These are phyloP conservation scores for Drosophila anceps DNA, from an alignment of 2,888 invertebrate genomes.

Conservation along the genomic window DNA sequence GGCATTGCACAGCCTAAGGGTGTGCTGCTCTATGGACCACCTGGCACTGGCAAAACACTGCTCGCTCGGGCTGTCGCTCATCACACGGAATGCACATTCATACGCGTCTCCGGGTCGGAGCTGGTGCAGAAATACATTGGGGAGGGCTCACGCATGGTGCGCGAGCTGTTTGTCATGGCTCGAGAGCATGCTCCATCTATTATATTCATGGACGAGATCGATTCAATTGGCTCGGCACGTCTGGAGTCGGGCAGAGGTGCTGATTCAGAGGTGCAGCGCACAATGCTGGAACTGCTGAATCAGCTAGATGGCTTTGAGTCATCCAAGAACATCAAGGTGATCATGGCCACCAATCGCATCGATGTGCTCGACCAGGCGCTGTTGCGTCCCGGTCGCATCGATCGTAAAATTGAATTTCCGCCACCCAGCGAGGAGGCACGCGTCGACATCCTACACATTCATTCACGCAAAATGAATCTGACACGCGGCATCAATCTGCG, in stretches of 20 bases:
- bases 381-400: slow-evolving; percentile 98
- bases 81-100: slow-evolving; percentile 99
- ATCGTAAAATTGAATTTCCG: slow-evolving; percentile 99
- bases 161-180: slow-evolving; percentile 99
- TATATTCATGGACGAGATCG: slow-evolving; percentile 99
- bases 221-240: slow-evolving; percentile 99
- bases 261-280: slow-evolving; percentile 99
- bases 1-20: slow-evolving; percentile 99
- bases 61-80: slow-evolving; percentile 99
- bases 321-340: slow-evolving; percentile 98
- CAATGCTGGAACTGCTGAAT: slow-evolving; percentile 98
- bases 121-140: slow-evolving; percentile 99
- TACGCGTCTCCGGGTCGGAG: slow-evolving; percentile 98
- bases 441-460: slow-evolving; percentile 98
- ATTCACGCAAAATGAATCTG: slow-evolving; percentile 99
- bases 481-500: slow-evolving; percentile 98
- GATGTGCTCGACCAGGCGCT: slow-evolving; percentile 99
- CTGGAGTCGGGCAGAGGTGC: slow-evolving; percentile 99
- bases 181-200: slow-evolving; percentile 99
- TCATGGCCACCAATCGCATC: slow-evolving; percentile 99
- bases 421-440: slow-evolving; percentile 99
- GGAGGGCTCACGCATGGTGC: slow-evolving; percentile 99
- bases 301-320: slow-evolving; percentile 99
- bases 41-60: slow-evolving; percentile 95
- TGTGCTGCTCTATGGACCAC: slow-evolving; percentile 98